Evolutionary conservation across 2,888 invertebrate species (phyloP), one percentile per base, ranked within the genome.

Genomic region (Ormyrus rosae): DNA sequence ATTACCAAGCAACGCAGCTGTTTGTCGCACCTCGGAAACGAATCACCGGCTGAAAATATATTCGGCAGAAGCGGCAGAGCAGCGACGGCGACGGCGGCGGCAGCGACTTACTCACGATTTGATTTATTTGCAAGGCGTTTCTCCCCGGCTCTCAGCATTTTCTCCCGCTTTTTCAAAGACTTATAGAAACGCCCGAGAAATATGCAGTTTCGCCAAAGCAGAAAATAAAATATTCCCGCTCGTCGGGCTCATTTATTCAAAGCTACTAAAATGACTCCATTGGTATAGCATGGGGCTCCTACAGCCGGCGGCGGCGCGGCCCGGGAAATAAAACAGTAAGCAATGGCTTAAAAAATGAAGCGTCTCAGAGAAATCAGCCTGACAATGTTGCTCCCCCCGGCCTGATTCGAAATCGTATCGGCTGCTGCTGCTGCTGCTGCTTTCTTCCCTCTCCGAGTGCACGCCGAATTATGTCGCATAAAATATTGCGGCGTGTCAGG

Each of bases 41-140:
- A 75, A 75, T 75, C 70, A 46, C 58, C 68, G 58, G 48, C 13
- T 65, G 70, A 70, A 76, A 76, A 75, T 72, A 67, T 72, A 65
- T 72, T 67, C 50, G 70, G 61, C 61, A 68, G 71, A 75, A 68
- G 71, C 34, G 34, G 34, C 34, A 34, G 34, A 34, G 34, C 71
- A 34, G 34, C 34, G 34, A 2, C 34, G 34, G 2, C 34, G 34
- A 3, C 34, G 34, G 34, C 34, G 34, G 34, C 71, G 11, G 74
- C 53, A 68, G 65, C 64, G 80, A 76, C 71, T 80, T 68, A 61
- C 67, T 70, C 71, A 11, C 53, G 65, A 80, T 80, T 80, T 80
- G 74, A 74, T 80, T 76, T 76, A 71, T 76, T 80, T 67, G 45
- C 46, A 45, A 50, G 48, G 46, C 80, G n/a, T 63, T 65, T 65